These are phyloP conservation scores for Sparus aurata DNA, from an alignment of 2,797 vertebrate genomes.

Conservation along the genomic window DNA sequence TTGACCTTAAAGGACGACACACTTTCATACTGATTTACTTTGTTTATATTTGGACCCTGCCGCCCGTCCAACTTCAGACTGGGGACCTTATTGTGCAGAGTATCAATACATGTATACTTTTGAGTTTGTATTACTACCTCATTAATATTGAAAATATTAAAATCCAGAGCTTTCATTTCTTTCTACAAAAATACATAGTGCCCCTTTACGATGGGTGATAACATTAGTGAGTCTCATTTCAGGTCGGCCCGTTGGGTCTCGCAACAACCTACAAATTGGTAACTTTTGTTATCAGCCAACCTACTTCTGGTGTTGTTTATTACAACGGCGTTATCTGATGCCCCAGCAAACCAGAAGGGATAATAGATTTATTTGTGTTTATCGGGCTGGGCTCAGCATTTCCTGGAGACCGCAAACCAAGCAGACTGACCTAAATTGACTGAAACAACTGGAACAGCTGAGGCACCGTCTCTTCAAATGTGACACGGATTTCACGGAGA, in stretches of 20 bases:
- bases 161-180: too few relatives aligned
- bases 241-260: background rate
- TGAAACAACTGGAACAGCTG: slow-evolving; percentile 55
- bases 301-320: slow-evolving; percentile 38
- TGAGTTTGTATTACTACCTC: too few relatives aligned
- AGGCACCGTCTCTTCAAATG: slow-evolving; percentile 27
- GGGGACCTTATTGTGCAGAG: too few relatives aligned
- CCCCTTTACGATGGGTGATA: slow-evolving; percentile 1
- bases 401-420: slow-evolving; percentile 58
- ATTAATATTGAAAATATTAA: too few relatives aligned
- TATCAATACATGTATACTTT: too few relatives aligned
- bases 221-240: slow-evolving; percentile 28
- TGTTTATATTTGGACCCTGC: too few relatives aligned
- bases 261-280: slow-evolving; percentile 40
- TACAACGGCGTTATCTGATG: slow-evolving; percentile 48
- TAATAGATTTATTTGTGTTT: slow-evolving; percentile 71
- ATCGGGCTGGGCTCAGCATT: slow-evolving; percentile 63
- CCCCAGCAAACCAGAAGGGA: slow-evolving; percentile 47
- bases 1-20: too few relatives aligned
- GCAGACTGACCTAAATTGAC: slow-evolving; percentile 38
- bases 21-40: too few relatives aligned
- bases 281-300: slow-evolving; percentile 50
- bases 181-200: too few relatives aligned
- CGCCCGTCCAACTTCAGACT: too few relatives aligned
- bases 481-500: slow-evolving; percentile 27